Evolutionary conservation across 2,113 vertebrate genomes (phyloP).

Genomic region (Smithornis capensis): DNA sequence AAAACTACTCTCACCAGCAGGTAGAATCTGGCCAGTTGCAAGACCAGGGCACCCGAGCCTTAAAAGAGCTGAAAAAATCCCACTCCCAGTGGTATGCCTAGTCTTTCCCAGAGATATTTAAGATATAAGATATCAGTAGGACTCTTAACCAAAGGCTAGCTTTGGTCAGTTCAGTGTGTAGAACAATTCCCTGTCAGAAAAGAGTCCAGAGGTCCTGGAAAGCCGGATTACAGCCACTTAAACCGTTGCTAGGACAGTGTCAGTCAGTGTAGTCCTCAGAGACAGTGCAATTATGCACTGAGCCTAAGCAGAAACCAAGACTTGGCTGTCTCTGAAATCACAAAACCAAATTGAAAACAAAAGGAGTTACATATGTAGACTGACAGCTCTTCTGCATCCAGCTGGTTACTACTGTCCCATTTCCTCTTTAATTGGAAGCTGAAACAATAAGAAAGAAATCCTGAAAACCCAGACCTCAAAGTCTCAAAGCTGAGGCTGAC

Average conservation of each 20-base stretch:
- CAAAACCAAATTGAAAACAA: neutral
- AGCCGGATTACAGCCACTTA: neutral
- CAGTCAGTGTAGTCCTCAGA: neutral
- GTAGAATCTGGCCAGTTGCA: neutral
- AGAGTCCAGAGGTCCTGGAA: neutral
- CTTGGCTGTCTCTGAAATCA: neutral
- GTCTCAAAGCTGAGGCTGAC: neutral
- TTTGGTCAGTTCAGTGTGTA: neutral
- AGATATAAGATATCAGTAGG: neutral
- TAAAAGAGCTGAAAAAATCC: neutral
- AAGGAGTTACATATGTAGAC: neutral
- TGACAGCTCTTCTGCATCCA: neutral
- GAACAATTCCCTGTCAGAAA: neutral
- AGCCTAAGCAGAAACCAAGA: neutral
- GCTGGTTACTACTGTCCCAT: no score
- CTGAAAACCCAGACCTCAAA: fast-evolving
- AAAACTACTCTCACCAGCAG: neutral
- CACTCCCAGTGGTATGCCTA: neutral
- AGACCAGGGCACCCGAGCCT: neutral
- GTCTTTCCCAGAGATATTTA: neutral
- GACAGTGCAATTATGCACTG: neutral
- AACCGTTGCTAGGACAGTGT: neutral
- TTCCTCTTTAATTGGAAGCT: neutral
- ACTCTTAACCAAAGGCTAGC: neutral
- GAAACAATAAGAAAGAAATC: neutral